Evolutionary conservation across 2,113 vertebrate genomes (phyloP), one percentile per base, ranked within the genome.

Genomic region (Alligator sinensis): DNA sequence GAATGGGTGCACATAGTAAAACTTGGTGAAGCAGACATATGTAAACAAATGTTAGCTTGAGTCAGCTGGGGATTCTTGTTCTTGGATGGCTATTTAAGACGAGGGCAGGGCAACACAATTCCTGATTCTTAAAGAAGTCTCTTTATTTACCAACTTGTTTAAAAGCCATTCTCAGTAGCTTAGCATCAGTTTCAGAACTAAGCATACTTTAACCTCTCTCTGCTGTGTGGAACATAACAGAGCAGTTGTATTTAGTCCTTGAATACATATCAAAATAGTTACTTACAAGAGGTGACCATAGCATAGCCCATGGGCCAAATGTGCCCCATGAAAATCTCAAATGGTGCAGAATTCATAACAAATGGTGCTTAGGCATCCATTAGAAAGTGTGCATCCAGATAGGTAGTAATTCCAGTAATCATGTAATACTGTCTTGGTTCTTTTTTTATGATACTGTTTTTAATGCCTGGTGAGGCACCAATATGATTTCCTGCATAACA

Each of bases 1-100:
- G 18, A 22, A 8, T 60, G 5, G 6, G 5, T 66, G 12, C 0
- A 64, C 16, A 22, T 2, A 1, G 3, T 80, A 4, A 75, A 74
- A 9, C 61, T 89, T 5, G 77, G 15, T 82, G 64, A 72, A 16
- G 9, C 59, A 54, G 55, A 58, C 0, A 5, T 9, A 5, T 9
- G 47, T 47, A 47, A 47, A 47, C 47, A 47, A 85, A 47, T 80
- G 18, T 70, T 18, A 0, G 1, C 59, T 63, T 93, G 64, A 72
- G 7, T 88, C 47, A 22, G 62, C 66, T 7, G 2, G 5, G 34
- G 18, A 38, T 30, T 72, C 34, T 34, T 72, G 21, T 24, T 72
- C 77, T 92, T 74, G n/a, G 66, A 57, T 88, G 57, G 70, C 19
- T 9, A 47, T 59, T 82, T 66, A 88, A 16, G 2, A 34, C 80